Evolutionary conservation across 2,113 vertebrate genomes (phyloP).

Genomic region (Sylvia atricapilla): DNA sequence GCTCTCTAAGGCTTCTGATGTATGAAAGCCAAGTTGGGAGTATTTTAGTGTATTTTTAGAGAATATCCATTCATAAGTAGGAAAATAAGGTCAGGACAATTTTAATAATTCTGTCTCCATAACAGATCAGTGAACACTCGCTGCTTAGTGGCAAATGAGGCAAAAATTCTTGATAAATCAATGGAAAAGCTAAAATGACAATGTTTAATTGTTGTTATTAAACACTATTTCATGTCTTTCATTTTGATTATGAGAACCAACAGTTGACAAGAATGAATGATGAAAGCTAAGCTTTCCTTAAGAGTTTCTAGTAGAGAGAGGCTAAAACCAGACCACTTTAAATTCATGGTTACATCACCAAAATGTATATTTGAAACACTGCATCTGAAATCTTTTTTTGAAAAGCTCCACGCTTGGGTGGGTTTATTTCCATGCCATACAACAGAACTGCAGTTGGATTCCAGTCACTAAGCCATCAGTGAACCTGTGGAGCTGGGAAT

Average conservation of each 20-base stretch:
- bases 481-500: background rate
- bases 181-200: background rate
- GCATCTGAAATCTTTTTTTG: background rate
- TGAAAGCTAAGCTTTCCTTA: background rate
- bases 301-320: background rate
- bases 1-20: background rate
- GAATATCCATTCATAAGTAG: background rate
- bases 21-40: background rate
- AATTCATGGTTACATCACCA: background rate
- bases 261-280: background rate
- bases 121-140: background rate
- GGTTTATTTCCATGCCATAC: background rate
- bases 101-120: background rate
- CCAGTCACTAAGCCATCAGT: background rate
- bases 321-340: background rate
- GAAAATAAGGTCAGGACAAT: background rate
- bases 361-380: background rate
- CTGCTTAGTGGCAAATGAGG: background rate
- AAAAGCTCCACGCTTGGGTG: background rate
- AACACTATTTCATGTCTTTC: background rate
- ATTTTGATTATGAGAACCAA: background rate
- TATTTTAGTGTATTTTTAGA: background rate
- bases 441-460: background rate
- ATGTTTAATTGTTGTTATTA: background rate
- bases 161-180: background rate